Percentiles rank a stretch among this genome's conserved stretches.
Evolutionary conservation across 2,113 vertebrate genomes (phyloP).

Genomic region (Tetraodon nigroviridis): DNA sequence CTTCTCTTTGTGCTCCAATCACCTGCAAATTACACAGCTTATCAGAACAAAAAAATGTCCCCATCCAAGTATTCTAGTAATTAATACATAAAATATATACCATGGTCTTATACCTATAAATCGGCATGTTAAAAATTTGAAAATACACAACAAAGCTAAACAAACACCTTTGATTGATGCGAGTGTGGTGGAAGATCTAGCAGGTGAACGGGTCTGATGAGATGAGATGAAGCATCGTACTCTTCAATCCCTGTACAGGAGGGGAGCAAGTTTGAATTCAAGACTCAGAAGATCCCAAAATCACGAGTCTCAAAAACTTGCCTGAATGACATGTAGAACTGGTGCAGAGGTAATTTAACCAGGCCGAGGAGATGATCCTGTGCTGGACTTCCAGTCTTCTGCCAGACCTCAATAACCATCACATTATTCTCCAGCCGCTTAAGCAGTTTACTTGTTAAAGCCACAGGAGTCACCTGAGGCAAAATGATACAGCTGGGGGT

Average conservation of each 20-base stretch:
- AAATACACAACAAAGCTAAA: background rate
- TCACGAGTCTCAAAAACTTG: slow-evolving; percentile 48
- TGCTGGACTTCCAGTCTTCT: slow-evolving; percentile 73
- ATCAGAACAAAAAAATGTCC: too few species aligned
- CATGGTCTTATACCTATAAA: too few species aligned
- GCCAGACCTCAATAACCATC: slow-evolving; percentile 94
- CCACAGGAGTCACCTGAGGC: slow-evolving; percentile 83
- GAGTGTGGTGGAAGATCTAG: slow-evolving; percentile 72
- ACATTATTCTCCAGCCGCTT: slow-evolving; percentile 92
- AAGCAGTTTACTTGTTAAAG: slow-evolving; percentile 78
- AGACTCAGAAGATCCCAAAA: background rate
- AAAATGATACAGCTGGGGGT: background rate
- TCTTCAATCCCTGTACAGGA: slow-evolving; percentile 79
- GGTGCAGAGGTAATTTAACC: slow-evolving; percentile 91
- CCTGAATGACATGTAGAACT: slow-evolving; percentile 97
- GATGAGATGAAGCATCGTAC: slow-evolving; percentile 29
- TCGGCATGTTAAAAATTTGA: too few species aligned
- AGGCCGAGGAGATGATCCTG: slow-evolving; percentile 85
- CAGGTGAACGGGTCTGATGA: slow-evolving; percentile 73
- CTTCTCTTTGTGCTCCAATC: slow-evolving; percentile 34
- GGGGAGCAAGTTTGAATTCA: background rate
- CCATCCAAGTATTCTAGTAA: too few species aligned
- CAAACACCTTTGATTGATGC: slow-evolving; percentile 52
- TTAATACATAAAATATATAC: too few species aligned
- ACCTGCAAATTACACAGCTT: slow-evolving; percentile 42